A percentile compares a stretch with the other conserved stretches of the same genome.
Evolutionary conservation across 2,113 vertebrate genomes (phyloP).

Genomic region (Sphyrna mokarran): DNA sequence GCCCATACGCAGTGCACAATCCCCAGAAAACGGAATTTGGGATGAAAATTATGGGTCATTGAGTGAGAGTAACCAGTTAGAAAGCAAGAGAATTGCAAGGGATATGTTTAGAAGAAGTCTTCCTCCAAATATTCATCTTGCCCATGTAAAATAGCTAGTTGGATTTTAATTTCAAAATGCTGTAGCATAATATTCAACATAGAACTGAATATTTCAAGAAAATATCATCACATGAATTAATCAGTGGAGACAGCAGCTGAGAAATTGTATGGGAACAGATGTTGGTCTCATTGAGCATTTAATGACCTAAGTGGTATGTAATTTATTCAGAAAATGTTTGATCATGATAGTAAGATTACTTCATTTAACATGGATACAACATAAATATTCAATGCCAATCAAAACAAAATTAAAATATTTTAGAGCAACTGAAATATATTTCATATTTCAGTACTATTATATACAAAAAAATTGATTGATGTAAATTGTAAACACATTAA

Average conservation of each 20-base stretch:
- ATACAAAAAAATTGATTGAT: not conserved
- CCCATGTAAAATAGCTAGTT: not conserved
- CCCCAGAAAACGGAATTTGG: no score
- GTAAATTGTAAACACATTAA: not conserved
- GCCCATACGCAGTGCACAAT: no score
- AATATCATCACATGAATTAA: not conserved
- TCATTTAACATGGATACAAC: not conserved
- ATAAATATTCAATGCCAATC: not conserved
- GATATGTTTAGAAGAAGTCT: not conserved
- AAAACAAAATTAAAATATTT: constrained; percentile 15
- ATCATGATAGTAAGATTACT: not conserved
- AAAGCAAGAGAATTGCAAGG: not conserved
- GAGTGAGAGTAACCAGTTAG: not conserved
- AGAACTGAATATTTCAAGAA: not conserved
- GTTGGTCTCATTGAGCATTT: not conserved
- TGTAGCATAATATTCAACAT: not conserved
- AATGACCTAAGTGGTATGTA: constrained; percentile 14
- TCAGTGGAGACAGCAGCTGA: constrained; percentile 5
- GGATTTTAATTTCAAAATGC: constrained; percentile 13
- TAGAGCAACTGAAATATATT: not conserved
- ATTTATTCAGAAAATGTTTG: constrained; percentile 20
- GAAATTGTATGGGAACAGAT: not conserved
- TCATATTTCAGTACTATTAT: not conserved
- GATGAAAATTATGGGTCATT: no score
- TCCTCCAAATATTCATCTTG: not conserved